These are phyloP conservation scores for Drosophila mojavensis DNA, from an alignment of 1,140 invertebrate species.

Conservation along the genomic window DNA sequence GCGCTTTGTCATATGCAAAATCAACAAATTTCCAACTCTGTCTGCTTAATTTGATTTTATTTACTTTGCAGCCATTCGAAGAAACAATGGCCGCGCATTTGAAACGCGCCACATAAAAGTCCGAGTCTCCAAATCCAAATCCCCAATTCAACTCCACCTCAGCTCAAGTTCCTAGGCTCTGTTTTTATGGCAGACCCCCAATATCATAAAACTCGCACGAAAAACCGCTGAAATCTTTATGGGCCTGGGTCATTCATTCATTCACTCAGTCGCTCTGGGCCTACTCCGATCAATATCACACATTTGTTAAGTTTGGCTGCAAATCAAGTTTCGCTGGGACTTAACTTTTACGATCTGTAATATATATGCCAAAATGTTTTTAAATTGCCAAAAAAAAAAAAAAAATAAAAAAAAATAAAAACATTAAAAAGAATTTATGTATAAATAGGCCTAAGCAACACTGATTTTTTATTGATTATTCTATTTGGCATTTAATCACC, in stretches of 20 bases:
- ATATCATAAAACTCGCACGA: constrained; percentile 37
- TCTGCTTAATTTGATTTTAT: constrained; percentile 70
- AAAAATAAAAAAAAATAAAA: background rate
- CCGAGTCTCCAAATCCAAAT: background rate
- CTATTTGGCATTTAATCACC: constrained; percentile 52
- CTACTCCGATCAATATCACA: constrained; percentile 39
- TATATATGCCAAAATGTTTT: constrained; percentile 50
- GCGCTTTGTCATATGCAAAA: constrained; percentile 75
- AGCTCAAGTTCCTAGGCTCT: constrained; percentile 34
- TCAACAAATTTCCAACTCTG: constrained; percentile 50
- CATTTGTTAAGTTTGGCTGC: constrained; percentile 27
- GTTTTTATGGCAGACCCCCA: constrained; percentile 62
- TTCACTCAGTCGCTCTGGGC: constrained; percentile 17
- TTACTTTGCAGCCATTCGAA: constrained; percentile 57
- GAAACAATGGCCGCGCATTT: constrained; percentile 69
- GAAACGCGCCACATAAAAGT: constrained; percentile 50
- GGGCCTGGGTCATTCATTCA: constrained; percentile 30
- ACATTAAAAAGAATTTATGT: background rate
- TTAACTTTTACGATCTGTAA: constrained; percentile 59
- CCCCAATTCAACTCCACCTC: background rate
- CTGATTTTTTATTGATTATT: constrained; percentile 55
- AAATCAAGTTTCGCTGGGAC: constrained; percentile 66
- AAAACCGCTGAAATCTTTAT: constrained; percentile 68
- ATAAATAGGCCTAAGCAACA: constrained; percentile 43
- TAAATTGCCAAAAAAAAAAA: constrained; percentile 41